Conservation (phyloP, 1,140 invertebrate genomes). For the Micrasema longulum region DNA sequence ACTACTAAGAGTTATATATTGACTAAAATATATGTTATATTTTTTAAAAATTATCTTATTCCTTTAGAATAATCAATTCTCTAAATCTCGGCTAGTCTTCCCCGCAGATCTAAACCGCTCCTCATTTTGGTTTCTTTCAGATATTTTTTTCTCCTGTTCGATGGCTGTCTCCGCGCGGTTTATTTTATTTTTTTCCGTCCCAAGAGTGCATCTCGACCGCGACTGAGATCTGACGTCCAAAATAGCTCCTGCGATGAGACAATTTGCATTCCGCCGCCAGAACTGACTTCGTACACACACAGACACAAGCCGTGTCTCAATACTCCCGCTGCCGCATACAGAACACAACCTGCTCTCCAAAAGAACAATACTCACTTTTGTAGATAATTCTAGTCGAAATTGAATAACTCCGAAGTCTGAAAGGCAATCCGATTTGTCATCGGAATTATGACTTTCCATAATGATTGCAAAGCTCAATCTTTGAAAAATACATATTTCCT, state of each 20-base stretch:
- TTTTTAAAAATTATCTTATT: no score
- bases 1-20: no score
- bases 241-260: conserved; percentile 54
- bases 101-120: conserved; percentile 21
- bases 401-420: neutral
- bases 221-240: conserved; percentile 52
- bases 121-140: no score
- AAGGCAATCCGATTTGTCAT: conserved; percentile 7
- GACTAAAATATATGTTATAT: no score
- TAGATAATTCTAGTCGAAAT: neutral
- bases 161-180: conserved; percentile 40
- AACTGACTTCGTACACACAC: conserved; percentile 32
- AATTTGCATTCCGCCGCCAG: conserved; percentile 54
- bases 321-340: neutral
- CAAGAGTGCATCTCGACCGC: conserved; percentile 49
- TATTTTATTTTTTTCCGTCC: conserved; percentile 42
- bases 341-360: conserved; percentile 7
- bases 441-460: no score
- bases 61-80: no score
- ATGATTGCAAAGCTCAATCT: no score
- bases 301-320: neutral
- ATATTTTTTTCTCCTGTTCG: conserved; percentile 40
- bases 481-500: no score
- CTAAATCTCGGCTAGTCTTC: conserved; percentile 13
- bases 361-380: conserved; percentile 21